Conservation (phyloP, 2,797 vertebrate genomes). For the Rhinoraja longicauda region DNA sequence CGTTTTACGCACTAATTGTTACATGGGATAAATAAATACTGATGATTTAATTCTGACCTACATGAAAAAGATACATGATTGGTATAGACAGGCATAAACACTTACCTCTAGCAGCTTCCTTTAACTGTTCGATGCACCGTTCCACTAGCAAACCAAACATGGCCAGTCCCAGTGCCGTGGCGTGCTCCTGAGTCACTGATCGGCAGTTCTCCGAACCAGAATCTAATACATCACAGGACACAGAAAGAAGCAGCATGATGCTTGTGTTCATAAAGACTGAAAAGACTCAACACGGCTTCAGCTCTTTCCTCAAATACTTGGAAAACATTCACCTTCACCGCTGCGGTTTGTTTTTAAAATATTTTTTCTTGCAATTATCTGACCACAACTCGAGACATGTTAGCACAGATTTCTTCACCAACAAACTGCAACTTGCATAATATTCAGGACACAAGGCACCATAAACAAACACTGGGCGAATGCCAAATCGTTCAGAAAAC, state of each 20-base stretch:
- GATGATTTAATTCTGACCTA: background rate
- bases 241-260: background rate
- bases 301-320: background rate
- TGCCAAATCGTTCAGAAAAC: background rate
- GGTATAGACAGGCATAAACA: background rate
- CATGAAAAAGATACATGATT: background rate
- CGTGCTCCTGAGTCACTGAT: conserved; percentile 84
- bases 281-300: no score
- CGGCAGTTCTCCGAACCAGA: conserved; percentile 69
- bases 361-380: background rate
- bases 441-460: background rate
- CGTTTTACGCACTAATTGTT: background rate
- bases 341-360: background rate
- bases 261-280: background rate
- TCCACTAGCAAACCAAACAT: conserved; percentile 87
- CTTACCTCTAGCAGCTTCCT: conserved; percentile 62
- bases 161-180: conserved; percentile 77
- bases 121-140: conserved; percentile 79
- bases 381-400: background rate
- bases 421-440: background rate
- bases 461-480: background rate
- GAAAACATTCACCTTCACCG: background rate
- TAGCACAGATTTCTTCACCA: conserved; percentile 3
- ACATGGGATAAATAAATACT: background rate
- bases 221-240: conserved; percentile 45